Percentiles rank a stretch among this genome's conserved stretches.
phyloP scores from a whole-genome alignment of 2,888 invertebrate genomes.

The Apoderus coryli region DNA sequence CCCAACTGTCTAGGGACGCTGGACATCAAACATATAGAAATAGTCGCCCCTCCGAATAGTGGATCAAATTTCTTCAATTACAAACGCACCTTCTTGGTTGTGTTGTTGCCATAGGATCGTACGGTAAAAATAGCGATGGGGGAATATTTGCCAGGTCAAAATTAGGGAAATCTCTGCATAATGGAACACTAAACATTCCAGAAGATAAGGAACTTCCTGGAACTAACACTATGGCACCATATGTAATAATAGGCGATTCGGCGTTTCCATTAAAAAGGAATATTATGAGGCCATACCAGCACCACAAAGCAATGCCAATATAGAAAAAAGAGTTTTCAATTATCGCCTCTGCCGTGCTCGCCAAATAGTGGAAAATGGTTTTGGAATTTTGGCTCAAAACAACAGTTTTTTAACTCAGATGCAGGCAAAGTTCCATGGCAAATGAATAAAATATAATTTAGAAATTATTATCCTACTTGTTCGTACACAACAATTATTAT shows the following conservation, averaged over 20 bases:
- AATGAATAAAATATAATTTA: constrained; percentile 9
- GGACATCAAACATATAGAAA: constrained; percentile 7
- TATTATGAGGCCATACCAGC: constrained; percentile 7
- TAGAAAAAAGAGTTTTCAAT: constrained; percentile 5
- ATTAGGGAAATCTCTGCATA: constrained; percentile 15
- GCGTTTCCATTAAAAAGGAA: constrained; percentile 2
- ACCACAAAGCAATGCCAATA: not conserved
- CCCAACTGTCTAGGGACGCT: constrained; percentile 7
- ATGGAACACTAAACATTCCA: constrained; percentile 8
- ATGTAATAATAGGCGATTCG: constrained; percentile 11
- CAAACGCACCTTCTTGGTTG: constrained; percentile 4
- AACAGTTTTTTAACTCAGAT: constrained; percentile 5
- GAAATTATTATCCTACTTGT: constrained; percentile 2
- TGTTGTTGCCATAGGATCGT: constrained; percentile 3
- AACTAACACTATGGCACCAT: constrained; percentile 9
- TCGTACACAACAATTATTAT: constrained; percentile 2
- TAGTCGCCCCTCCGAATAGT: constrained; percentile 6
- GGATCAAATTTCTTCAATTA: constrained; percentile 4
- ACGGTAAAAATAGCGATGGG: constrained; percentile 5
- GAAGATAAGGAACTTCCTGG: constrained; percentile 6
- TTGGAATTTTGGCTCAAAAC: constrained; percentile 8
- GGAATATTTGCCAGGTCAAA: constrained; percentile 12
- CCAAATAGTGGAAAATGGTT: constrained; percentile 7
- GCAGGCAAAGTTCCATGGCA: constrained; percentile 7
- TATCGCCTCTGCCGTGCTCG: constrained; percentile 6